Evolutionary conservation across 2,888 invertebrate genomes (phyloP).

Genomic region (Ectemnius cavifrons): DNA sequence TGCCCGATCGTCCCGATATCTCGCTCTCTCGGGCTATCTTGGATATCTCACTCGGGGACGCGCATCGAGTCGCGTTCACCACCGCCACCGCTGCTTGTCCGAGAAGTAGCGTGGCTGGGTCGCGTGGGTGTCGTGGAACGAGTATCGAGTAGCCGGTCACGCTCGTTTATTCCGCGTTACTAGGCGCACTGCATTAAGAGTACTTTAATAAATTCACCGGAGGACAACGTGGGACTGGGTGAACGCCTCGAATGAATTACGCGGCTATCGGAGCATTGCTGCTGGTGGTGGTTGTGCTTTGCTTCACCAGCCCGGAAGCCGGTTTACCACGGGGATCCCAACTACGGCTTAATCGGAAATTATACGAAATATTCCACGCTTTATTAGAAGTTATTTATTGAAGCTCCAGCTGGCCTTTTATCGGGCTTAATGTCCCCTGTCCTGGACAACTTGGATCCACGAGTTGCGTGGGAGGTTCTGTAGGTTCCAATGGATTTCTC

Average conservation of each 20-base stretch:
- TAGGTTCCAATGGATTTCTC: too few relatives aligned
- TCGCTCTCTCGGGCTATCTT: constrained; percentile 55
- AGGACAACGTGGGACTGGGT: constrained; percentile 40
- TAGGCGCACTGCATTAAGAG: constrained; percentile 55
- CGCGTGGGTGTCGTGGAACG: constrained; percentile 55
- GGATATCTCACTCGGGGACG: constrained; percentile 60
- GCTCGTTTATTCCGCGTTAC: constrained; percentile 58
- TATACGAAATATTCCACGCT: too few relatives aligned
- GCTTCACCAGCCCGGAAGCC: neutral
- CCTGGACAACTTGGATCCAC: too few relatives aligned
- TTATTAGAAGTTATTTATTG: too few relatives aligned
- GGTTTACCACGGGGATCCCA: neutral
- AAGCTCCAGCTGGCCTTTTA: too few relatives aligned
- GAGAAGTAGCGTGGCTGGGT: constrained; percentile 11
- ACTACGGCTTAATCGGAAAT: too few relatives aligned
- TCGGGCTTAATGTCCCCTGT: too few relatives aligned
- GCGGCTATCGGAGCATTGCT: neutral
- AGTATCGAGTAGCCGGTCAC: constrained; percentile 57
- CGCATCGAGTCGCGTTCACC: neutral
- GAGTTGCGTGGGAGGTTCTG: too few relatives aligned
- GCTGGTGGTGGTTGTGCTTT: constrained; percentile 5
- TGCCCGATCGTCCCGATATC: constrained; percentile 43
- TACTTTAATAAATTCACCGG: constrained; percentile 55
- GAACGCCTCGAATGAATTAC: constrained; percentile 40
- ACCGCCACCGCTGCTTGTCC: constrained; percentile 22